Conservation (phyloP, 2,888 invertebrate species). For the Syrista parreyssii region DNA sequence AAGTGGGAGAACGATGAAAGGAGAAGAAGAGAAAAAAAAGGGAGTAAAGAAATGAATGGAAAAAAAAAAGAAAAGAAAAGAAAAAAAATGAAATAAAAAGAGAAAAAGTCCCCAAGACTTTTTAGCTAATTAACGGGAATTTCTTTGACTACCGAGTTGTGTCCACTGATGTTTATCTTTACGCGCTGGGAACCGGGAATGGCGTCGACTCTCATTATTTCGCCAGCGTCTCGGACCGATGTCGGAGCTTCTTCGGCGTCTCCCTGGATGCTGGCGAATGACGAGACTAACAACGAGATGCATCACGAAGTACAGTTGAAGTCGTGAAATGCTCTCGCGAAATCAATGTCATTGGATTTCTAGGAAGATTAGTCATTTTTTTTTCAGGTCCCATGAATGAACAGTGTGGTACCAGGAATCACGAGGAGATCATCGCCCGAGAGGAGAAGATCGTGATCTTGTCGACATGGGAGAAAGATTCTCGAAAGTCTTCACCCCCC, state of each 20-base stretch:
- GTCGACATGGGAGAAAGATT: constrained; percentile 33
- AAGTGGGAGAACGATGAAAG: neutral
- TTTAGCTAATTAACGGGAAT: constrained; percentile 60
- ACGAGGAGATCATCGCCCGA: neutral
- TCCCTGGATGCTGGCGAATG: neutral
- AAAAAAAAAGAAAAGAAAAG: constrained; percentile 9
- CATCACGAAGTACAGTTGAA: neutral
- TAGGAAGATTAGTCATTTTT: neutral
- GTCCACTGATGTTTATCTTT: constrained; percentile 21
- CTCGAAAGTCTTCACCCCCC: neutral
- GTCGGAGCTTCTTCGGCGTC: neutral
- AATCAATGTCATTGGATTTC: neutral
- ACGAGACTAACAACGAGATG: neutral
- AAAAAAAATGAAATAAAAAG: constrained; percentile 4
- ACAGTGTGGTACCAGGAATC: neutral
- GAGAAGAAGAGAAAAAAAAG: constrained; percentile 18
- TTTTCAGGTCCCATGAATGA: neutral
- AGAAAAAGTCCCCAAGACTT: constrained; percentile 27
- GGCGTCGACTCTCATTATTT: constrained; percentile 47
- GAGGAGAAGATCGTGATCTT: neutral
- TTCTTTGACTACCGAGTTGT: constrained; percentile 51
- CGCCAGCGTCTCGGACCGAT: constrained; percentile 27
- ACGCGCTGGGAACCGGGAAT: constrained; percentile 41
- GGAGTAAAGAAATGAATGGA: constrained; percentile 14
- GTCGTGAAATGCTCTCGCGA: neutral